phyloP scores from a whole-genome alignment of 2,797 vertebrate species.

The Hemitrygon akajei region DNA sequence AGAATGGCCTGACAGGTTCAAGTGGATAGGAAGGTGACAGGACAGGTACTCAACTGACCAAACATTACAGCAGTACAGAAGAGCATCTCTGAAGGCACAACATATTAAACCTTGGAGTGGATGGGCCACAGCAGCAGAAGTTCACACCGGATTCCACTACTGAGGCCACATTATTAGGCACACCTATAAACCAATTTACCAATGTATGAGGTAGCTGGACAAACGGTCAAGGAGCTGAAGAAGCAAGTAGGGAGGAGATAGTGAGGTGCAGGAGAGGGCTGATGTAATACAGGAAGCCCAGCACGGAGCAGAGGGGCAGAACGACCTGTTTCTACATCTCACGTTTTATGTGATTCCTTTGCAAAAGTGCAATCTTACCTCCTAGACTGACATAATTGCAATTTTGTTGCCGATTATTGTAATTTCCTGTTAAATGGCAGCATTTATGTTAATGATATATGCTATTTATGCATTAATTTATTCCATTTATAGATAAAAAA shows the following conservation, averaged over 20 bases:
- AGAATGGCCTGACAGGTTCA: too few species aligned
- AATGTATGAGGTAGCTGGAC: too few species aligned
- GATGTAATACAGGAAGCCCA: neutral
- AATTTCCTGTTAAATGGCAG: neutral
- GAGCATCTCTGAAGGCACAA: too few species aligned
- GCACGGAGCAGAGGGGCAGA: neutral
- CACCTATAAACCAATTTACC: too few species aligned
- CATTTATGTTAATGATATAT: neutral
- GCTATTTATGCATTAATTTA: neutral
- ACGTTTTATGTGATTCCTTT: neutral
- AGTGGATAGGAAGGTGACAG: too few species aligned
- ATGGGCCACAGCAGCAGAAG: too few species aligned
- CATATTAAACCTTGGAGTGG: too few species aligned
- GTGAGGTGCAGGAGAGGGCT: neutral
- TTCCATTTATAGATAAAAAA: neutral
- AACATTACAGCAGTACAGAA: too few species aligned
- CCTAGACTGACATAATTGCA: neutral
- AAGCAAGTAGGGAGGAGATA: neutral
- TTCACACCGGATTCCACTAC: too few species aligned
- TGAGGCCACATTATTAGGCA: too few species aligned
- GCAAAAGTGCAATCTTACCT: neutral
- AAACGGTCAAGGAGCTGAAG: neutral
- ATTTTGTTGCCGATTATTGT: neutral
- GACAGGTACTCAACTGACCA: too few species aligned
- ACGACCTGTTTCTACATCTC: neutral